Conservation (phyloP, 2,888 invertebrate genomes). For the Actias luna region DNA sequence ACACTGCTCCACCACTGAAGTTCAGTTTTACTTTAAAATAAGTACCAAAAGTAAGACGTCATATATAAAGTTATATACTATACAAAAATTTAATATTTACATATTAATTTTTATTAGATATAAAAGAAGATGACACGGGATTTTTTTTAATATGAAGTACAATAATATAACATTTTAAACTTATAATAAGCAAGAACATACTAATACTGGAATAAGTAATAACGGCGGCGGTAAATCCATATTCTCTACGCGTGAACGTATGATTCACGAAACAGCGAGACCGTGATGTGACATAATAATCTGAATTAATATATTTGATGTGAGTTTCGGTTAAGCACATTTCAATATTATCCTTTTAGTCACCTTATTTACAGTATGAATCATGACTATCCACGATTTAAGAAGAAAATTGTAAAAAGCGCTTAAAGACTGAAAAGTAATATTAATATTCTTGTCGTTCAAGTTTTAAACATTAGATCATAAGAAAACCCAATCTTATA, state of each 20-base stretch:
- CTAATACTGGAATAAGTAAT: slow-evolving; percentile 72
- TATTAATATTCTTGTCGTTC: not conserved
- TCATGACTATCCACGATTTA: slow-evolving; percentile 41
- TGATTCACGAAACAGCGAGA: slow-evolving; percentile 71
- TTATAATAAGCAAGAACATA: slow-evolving; percentile 35
- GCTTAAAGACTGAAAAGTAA: not conserved
- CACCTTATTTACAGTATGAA: slow-evolving; percentile 41
- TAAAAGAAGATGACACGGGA: not conserved
- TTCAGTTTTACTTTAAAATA: not conserved
- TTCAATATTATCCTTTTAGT: slow-evolving; percentile 66
- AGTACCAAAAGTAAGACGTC: not conserved
- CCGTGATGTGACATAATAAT: slow-evolving; percentile 76
- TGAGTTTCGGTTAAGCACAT: slow-evolving; percentile 55
- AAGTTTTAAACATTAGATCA: not conserved
- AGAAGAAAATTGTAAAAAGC: slow-evolving; percentile 26
- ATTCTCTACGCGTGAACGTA: slow-evolving; percentile 45
- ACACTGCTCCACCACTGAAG: not conserved
- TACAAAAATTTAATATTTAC: not conserved
- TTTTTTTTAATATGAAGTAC: not conserved
- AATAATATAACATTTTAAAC: not conserved
- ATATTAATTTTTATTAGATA: not conserved
- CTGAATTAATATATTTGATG: slow-evolving; percentile 71
- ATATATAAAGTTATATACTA: not conserved
- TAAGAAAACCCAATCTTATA: not conserved
- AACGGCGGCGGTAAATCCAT: slow-evolving; percentile 67